Evolutionary conservation across 2,113 vertebrate genomes (phyloP).

Genomic region (Mobula hypostoma): DNA sequence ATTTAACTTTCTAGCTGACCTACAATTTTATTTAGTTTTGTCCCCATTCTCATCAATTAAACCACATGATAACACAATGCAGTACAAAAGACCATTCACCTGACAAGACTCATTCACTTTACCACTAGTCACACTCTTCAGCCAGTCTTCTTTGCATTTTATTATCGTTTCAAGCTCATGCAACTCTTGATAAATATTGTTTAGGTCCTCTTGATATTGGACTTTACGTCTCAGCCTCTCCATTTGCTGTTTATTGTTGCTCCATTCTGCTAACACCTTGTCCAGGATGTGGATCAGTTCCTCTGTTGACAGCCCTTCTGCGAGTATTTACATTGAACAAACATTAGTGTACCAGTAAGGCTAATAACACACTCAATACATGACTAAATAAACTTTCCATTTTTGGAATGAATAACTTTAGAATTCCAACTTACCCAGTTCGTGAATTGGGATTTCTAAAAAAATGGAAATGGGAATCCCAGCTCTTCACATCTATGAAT

Average conservation of each 20-base stretch:
- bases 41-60: background rate
- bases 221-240: constrained; percentile 62
- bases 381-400: background rate
- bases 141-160: constrained; percentile 65
- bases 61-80: background rate
- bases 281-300: constrained; percentile 55
- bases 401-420: background rate
- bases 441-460: background rate
- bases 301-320: constrained; percentile 61
- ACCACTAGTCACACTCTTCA: constrained; percentile 41
- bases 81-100: constrained; percentile 54
- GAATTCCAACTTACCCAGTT: background rate
- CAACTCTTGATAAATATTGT: constrained; percentile 62
- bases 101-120: constrained; percentile 61
- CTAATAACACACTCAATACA: background rate
- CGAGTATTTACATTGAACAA: background rate
- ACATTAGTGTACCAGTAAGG: background rate
- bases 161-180: constrained; percentile 58
- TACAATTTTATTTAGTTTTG: background rate
- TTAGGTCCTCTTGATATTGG: constrained; percentile 62
- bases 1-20: background rate
- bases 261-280: constrained; percentile 63
- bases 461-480: background rate
- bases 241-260: constrained; percentile 54
- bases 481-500: background rate